Conservation (phyloP, 2,888 invertebrate genomes). For the Bugula neritina region DNA sequence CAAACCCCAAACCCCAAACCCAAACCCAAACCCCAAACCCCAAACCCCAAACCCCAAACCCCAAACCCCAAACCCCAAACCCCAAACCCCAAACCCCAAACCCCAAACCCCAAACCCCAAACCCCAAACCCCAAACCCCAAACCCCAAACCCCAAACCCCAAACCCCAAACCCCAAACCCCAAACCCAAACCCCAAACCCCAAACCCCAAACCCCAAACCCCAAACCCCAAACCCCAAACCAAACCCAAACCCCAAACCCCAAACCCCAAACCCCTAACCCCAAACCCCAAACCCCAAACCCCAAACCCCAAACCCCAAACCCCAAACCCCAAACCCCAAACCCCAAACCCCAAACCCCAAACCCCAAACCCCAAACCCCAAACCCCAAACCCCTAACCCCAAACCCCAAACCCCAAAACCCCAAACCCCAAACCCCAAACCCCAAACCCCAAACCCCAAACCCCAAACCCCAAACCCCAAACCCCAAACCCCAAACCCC, state of each 20-base stretch:
- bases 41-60: not conserved
- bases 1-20: not conserved
- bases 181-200: not conserved
- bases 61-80: not conserved
- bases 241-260: not conserved
- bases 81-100: not conserved
- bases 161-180: not conserved
- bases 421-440: not conserved
- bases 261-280: not conserved
- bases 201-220: not conserved
- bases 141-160: not conserved
- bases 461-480: not conserved
- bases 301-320: not conserved
- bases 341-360: not conserved
- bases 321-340: not conserved
- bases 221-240: not conserved
- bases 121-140: not conserved
- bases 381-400: not conserved
- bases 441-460: not conserved
- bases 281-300: not conserved
- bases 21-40: not conserved
- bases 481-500: not conserved
- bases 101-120: not conserved
- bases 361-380: not conserved
- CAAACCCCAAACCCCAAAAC: not conserved